Evolutionary conservation across 2,797 vertebrate species (phyloP), one percentile per base, ranked within the genome.

Genomic region (Arctocebus calabarensis): DNA sequence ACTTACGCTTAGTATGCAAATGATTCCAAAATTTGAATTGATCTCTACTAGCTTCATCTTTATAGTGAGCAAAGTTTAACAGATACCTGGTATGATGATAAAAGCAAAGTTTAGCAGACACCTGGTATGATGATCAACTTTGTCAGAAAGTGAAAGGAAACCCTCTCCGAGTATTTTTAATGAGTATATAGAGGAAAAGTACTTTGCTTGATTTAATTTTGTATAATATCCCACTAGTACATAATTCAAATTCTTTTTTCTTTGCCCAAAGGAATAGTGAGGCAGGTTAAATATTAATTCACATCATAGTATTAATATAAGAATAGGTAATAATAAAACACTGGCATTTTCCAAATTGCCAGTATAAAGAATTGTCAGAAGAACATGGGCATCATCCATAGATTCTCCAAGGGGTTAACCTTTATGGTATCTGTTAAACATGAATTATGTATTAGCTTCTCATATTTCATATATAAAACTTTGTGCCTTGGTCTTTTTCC

Each of bases 341-440:
- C 84, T 97, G 97, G 97, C 97, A 97, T 98, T 98, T 98, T 97
- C 96, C 77, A 97, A 98, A 97, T 97, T 97, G 82, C 91, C 91
- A 90, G 64, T 74, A 93, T 97, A 97, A 97, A 96, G 96, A 95
- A 96, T 96, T 95, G 59, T 97, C 91, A 96, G 45, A 94, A 96
- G 96, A 96, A 96, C 78, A 93, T 37, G 90, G 73, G 75, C 93
- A 96, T 96, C 94, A 97, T 92, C 88, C 95, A 95, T 89, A 95
- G 89, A 95, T 96, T 97, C 97, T 98, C 97, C 70, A 97, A 97
- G 97, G 97, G 97, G 97, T 97, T 97, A 83, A 96, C 23, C 93
- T 98, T 98, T 97, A 97, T 96, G 92, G 96, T 98, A 94, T 94
- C 96, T 96, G 73, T 96, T 97, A 94, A 85, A 79, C 94, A 97